Conservation (phyloP, 2,797 vertebrate genomes). For the Anabacerthia variegaticeps region DNA sequence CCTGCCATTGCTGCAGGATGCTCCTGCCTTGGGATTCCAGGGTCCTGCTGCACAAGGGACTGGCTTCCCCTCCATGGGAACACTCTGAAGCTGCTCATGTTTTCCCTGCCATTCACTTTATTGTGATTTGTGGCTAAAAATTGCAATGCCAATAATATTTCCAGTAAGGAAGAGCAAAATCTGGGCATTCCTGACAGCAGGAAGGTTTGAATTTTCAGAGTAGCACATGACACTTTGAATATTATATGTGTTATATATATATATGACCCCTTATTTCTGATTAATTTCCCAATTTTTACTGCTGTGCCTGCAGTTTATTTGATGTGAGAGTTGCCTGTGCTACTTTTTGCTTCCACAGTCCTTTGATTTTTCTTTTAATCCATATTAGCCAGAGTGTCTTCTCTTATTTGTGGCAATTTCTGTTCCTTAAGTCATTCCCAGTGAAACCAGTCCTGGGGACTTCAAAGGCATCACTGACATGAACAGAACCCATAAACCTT, state of each 20-base stretch:
- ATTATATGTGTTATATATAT: background rate
- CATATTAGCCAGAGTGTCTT: background rate
- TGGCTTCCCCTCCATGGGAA: accelerated
- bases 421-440: background rate
- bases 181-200: background rate
- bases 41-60: background rate
- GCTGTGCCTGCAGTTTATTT: background rate
- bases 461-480: background rate
- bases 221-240: no score
- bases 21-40: accelerated
- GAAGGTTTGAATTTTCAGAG: background rate
- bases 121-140: background rate
- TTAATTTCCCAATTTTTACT: background rate
- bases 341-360: background rate
- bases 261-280: background rate
- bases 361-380: background rate
- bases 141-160: background rate
- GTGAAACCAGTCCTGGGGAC: background rate
- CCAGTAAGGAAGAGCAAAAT: background rate
- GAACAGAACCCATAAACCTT: background rate
- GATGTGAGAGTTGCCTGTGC: background rate
- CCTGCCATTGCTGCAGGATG: background rate
- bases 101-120: background rate
- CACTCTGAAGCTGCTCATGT: background rate
- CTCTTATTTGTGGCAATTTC: background rate